A percentile compares a stretch with the other conserved stretches of the same genome.
Evolutionary conservation across 2,888 invertebrate species (phyloP).

Genomic region (Leptinotarsa haldemani): DNA sequence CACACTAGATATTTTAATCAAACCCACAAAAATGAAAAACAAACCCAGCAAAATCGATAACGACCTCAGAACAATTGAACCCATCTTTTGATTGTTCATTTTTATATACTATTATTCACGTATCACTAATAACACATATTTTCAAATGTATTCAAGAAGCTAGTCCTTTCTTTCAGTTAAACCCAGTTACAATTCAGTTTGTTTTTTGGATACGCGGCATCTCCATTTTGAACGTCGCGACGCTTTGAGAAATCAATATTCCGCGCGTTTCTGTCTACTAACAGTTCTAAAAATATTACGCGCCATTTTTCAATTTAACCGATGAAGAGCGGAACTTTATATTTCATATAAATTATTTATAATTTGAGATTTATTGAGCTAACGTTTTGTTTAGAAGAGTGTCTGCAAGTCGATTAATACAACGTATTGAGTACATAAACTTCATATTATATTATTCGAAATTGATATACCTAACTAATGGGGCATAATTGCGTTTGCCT

Average conservation of each 20-base stretch:
- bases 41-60: constrained; percentile 91
- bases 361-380: not conserved
- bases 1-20: constrained; percentile 90
- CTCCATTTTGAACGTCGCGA: constrained; percentile 55
- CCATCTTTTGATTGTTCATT: constrained; percentile 63
- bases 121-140: constrained; percentile 33
- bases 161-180: not conserved
- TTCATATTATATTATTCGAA: no score
- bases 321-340: not conserved
- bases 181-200: constrained; percentile 28
- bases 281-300: constrained; percentile 52
- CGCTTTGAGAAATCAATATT: constrained; percentile 59
- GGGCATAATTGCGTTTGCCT: no score
- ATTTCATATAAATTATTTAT: not conserved
- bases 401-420: not conserved
- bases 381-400: not conserved
- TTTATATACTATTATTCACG: constrained; percentile 29
- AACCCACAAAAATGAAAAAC: constrained; percentile 95
- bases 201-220: constrained; percentile 47
- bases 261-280: constrained; percentile 46
- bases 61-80: constrained; percentile 88
- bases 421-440: no score
- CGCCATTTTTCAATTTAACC: constrained; percentile 18
- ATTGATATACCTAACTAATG: no score
- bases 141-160: not conserved